Base-by-base conservation (phyloP, 2,888 invertebrate genomes). In the Siphlonurus alternatus region DNA sequence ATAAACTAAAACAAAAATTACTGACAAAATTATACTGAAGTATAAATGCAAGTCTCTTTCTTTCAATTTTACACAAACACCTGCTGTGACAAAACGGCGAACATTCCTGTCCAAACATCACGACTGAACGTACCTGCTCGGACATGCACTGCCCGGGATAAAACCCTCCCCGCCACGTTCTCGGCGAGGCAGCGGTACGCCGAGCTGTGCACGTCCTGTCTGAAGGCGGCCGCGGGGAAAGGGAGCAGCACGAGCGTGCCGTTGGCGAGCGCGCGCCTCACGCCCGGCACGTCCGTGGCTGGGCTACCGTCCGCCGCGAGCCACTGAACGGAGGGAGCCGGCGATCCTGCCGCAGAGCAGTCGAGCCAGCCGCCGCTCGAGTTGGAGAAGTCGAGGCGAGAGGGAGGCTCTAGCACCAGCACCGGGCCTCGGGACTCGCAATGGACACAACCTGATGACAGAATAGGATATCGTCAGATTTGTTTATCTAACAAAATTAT, bases 361-460 rank as follows among this genome's bases (percentile, higher is more conserved):
- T 87, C 86, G 69, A 87, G 74, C 84, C 85, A 85, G 63, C 84
- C 86, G 67, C 87, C 87, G 70, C 83, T 84, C 65, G 85, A 84
- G 76, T 87, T 87, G 66, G 85, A 85, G 74, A 87, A 87, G 73
- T 87, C 86, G 65, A 86, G 77, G 69, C 83, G 78, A 62, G 84
- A 79, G 56, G 86, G 84, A 61, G 86, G 86, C 73, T 87, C 86
- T 80, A 85, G 83, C 64, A 86, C 81, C 74, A 87, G 86, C 68
- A 83, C 81, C 53, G 87, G 86, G n/a, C 86, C 86, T 51, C 86
- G 81, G 53, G n/a, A 7, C 56, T 56, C 56, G 56, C 56, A 38
- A 38, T 38, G 5, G n/a, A n/a, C n/a, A n/a, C n/a, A n/a, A n/a
- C n/a, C n/a, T n/a, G n/a, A n/a, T n/a, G n/a, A n/a, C n/a, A n/a